Conservation (phyloP, 2,888 invertebrate genomes). For the Synanthedon vespiformis region DNA sequence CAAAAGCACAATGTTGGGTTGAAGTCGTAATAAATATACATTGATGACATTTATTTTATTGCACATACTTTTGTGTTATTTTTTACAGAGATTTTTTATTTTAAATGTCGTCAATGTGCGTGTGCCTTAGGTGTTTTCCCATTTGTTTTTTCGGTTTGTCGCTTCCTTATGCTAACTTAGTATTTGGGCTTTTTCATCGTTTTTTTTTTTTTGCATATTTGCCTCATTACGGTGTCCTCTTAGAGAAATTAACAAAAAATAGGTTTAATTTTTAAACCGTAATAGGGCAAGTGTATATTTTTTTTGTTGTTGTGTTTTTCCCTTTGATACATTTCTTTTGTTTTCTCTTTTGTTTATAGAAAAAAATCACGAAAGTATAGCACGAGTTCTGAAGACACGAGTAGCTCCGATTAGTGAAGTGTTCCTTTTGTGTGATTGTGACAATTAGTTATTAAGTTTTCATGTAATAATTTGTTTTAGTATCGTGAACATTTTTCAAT, state of each 20-base stretch:
- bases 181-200: constrained; percentile 24
- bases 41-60: too few species aligned
- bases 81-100: too few species aligned
- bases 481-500: not conserved
- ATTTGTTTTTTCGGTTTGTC: constrained; percentile 23
- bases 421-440: constrained; percentile 27
- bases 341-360: constrained; percentile 60
- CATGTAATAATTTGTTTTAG: constrained; percentile 27
- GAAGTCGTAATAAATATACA: too few species aligned
- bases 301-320: constrained; percentile 32
- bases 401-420: constrained; percentile 58
- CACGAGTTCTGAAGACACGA: constrained; percentile 61
- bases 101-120: too few species aligned
- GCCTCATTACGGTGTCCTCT: constrained; percentile 16
- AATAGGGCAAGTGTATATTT: constrained; percentile 23
- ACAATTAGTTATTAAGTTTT: constrained; percentile 32
- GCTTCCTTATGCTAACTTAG: constrained; percentile 29
- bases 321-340: constrained; percentile 30
- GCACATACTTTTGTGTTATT: too few species aligned
- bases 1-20: too few species aligned
- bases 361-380: constrained; percentile 63
- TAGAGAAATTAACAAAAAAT: too few species aligned
- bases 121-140: too few species aligned
- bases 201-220: constrained; percentile 24
- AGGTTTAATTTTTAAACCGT: constrained; percentile 5